phyloP scores from a whole-genome alignment of 2,113 vertebrate genomes.

The Calidris pugnax region DNA sequence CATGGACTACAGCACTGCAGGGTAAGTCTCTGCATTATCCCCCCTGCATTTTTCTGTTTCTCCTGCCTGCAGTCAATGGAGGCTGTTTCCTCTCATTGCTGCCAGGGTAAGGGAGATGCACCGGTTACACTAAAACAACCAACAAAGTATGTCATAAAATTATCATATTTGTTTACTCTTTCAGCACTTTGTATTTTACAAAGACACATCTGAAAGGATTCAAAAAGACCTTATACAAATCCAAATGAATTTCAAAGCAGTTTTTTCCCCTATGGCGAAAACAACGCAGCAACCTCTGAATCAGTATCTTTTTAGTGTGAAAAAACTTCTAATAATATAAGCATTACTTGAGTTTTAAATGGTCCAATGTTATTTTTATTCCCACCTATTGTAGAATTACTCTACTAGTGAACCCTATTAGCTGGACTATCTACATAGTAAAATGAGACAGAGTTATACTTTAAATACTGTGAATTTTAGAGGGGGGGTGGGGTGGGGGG shows the following conservation, averaged over 20 bases:
- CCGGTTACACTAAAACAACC: neutral
- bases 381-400: neutral
- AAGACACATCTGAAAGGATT: neutral
- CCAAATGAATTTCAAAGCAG: neutral
- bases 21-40: neutral
- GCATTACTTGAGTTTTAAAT: neutral
- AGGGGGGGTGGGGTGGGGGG: rapidly evolving
- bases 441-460: neutral
- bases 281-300: neutral
- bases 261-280: neutral
- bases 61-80: neutral
- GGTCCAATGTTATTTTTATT: neutral
- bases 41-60: rapidly evolving
- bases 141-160: neutral
- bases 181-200: neutral
- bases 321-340: neutral
- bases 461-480: neutral
- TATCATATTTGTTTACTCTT: neutral
- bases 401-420: neutral
- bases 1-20: neutral
- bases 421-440: neutral
- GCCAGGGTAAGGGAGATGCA: neutral
- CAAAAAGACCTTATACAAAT: neutral
- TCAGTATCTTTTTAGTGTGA: neutral
- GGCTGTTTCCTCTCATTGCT: neutral